Base-by-base conservation (phyloP, 2,113 vertebrate species). In the Nothobranchius furzeri region DNA sequence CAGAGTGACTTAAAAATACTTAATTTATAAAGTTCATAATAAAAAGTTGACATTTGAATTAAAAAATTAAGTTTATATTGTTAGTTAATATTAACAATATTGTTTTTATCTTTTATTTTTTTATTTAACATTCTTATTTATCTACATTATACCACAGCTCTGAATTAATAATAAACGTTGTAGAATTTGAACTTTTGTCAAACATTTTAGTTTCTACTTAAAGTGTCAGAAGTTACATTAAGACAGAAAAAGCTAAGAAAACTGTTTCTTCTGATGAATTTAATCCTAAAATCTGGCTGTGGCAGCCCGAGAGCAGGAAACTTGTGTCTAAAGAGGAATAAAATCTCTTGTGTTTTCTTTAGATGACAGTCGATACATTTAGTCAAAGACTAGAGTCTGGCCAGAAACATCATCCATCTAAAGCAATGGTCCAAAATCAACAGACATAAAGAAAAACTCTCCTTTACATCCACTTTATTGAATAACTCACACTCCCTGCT, bases 391-490 rank as follows among this genome's bases (percentile, higher is more conserved):
- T 58, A 40, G 60, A 58, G 42, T 63, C 5, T 55, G 53, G 20
- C 60, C 37, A 79, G 62, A 68, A 72, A 63, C 70, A 64, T 48
- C 47, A 12, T 59, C 62, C 62, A 66, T 14, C 56, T 73, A 67
- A 74, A 43, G 52, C 17, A 60, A 54, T 63, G 61, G 70, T 64
- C 12, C 1, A 0, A 48, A 64, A 77, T 75, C 74, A 81, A 73
- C 67, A 77, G 36, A 76, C 63, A 72, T 78, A 82, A 49, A 70
- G 58, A 68, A 25, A 72, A 53, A 62, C 56, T 59, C 15, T 60
- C 63, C 72, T 75, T 75, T 68, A 64, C 57, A 51, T 79, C 35
- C 75, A 51, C 84, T 87, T 87, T 80, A 87, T 71, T 76, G 76
- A 80, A 69, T 70, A 73, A 50, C 84, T 81, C 79, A 60, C 56